Conservation (phyloP, 2,797 vertebrate species). For the Lutjanus campechanus region DNA sequence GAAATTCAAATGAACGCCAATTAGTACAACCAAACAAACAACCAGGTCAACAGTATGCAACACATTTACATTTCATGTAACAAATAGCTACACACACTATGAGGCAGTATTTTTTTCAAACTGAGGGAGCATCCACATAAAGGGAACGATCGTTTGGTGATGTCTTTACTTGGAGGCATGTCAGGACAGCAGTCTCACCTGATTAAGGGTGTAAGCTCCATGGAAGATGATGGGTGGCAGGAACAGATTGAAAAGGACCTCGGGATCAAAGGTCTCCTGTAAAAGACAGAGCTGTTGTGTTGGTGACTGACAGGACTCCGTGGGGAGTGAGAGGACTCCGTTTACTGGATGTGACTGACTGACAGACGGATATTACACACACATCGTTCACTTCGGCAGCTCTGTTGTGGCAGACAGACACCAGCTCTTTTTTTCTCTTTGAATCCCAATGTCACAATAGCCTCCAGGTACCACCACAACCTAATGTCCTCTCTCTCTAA, state of each 20-base stretch:
- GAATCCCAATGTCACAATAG: constrained; percentile 31
- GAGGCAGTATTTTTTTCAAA: neutral
- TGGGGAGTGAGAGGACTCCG: constrained; percentile 40
- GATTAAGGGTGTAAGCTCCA: constrained; percentile 90
- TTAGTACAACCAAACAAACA: constrained; percentile 32
- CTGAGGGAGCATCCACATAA: neutral
- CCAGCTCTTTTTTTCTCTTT: constrained; percentile 28
- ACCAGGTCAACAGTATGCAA: neutral
- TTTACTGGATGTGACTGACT: constrained; percentile 62
- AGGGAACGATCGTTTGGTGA: constrained; percentile 16
- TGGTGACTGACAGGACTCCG: constrained; percentile 64
- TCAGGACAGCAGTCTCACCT: constrained; percentile 81
- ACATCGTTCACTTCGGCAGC: constrained; percentile 35
- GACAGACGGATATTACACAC: constrained; percentile 49
- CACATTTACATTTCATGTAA: neutral
- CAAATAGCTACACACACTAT: neutral
- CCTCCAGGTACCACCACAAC: constrained; percentile 12
- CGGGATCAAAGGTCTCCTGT: constrained; percentile 90
- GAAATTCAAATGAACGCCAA: constrained; percentile 9
- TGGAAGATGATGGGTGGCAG: constrained; percentile 91
- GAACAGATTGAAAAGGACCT: constrained; percentile 92
- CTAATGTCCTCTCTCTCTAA: neutral
- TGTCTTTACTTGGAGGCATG: constrained; percentile 10
- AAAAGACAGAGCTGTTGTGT: constrained; percentile 75
- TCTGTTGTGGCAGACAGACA: constrained; percentile 39